Conservation (phyloP, 2,113 vertebrate genomes). For the Promerops cafer region DNA sequence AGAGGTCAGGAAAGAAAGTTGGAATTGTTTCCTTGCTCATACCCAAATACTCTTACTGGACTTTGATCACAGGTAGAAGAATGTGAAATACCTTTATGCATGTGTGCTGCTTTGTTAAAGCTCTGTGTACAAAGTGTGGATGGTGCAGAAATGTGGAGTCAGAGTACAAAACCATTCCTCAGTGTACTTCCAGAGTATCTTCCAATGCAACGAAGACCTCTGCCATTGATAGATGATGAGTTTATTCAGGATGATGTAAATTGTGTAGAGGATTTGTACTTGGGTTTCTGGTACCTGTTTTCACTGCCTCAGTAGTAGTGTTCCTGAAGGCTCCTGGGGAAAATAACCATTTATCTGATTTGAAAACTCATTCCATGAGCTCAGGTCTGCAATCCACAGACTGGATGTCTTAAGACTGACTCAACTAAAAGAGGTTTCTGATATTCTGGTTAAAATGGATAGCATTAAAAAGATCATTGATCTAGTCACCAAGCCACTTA, state of each 20-base stretch:
- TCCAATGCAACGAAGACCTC: not conserved
- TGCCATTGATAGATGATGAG: not conserved
- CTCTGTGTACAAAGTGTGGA: not conserved
- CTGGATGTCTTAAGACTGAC: not conserved
- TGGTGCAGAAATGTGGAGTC: not conserved
- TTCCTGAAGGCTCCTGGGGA: not conserved
- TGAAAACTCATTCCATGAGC: not conserved
- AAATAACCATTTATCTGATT: not conserved
- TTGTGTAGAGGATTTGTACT: not conserved
- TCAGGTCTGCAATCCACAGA: not conserved
- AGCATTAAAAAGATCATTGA: not conserved
- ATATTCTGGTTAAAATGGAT: not conserved
- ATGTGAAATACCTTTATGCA: not conserved
- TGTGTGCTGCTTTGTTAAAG: not conserved
- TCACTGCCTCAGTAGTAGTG: not conserved
- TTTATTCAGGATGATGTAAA: not conserved
- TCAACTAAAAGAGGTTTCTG: not conserved
- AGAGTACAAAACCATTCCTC: not conserved
- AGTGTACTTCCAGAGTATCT: rapidly evolving
- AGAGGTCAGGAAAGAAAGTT: not conserved
- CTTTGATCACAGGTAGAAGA: not conserved
- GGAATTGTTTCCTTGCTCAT: not conserved
- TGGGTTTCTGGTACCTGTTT: not conserved
- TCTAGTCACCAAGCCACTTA: not conserved
- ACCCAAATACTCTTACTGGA: not conserved